Conservation (phyloP, 2,797 vertebrate species). For the Podarcis lilfordi region DNA sequence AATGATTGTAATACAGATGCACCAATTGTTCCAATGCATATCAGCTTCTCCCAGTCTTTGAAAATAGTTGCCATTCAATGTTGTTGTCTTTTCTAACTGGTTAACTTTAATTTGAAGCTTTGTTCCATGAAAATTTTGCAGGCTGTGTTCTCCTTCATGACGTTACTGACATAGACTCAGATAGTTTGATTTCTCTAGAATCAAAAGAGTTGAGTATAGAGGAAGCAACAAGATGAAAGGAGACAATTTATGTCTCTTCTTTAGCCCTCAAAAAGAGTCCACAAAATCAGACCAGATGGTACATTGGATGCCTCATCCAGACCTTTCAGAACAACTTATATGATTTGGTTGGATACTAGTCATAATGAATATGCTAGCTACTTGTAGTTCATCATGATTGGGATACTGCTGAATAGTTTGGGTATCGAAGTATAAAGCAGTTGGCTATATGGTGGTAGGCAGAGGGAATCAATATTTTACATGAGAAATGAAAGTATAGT, state of each 20-base stretch:
- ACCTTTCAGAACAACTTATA: no score
- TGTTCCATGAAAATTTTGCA: slow-evolving; percentile 42
- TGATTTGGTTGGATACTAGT: rapidly evolving
- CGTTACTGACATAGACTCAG: slow-evolving; percentile 17
- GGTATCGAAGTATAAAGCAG: slow-evolving; percentile 16
- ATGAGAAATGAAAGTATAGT: slow-evolving; percentile 1
- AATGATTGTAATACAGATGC: slow-evolving; percentile 37
- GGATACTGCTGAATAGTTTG: slow-evolving; percentile 4
- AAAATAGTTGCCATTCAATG: slow-evolving; percentile 21
- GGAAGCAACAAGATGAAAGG: not conserved
- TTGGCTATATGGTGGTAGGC: not conserved
- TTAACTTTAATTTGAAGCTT: slow-evolving; percentile 34
- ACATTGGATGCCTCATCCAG: no score
- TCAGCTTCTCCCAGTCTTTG: slow-evolving; percentile 43
- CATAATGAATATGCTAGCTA: not conserved
- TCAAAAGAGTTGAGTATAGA: not conserved
- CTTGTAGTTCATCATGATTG: not conserved
- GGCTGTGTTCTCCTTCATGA: not conserved
- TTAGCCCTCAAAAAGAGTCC: not conserved
- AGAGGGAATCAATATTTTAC: slow-evolving; percentile 19
- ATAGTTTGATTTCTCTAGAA: slow-evolving; percentile 36
- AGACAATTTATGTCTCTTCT: not conserved
- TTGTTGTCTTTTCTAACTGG: slow-evolving; percentile 21
- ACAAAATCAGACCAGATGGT: no score
- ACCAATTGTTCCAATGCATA: slow-evolving; percentile 40